Evolutionary conservation across 2,888 invertebrate species (phyloP).

Genomic region (Nemurella pictetii): DNA sequence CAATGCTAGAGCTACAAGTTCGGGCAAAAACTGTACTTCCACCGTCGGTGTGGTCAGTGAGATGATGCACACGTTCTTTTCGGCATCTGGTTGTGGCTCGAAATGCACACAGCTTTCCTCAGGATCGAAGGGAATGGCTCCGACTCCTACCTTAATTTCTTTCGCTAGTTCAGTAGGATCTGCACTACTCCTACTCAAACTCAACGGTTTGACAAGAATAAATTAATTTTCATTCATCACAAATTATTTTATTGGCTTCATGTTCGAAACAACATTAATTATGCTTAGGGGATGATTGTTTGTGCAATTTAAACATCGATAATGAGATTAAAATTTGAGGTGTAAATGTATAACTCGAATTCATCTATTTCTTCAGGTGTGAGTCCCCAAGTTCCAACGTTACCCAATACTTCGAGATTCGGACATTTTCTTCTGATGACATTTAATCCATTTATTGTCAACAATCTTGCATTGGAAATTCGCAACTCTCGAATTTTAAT

Average conservation of each 20-base stretch:
- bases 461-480: conserved; percentile 2
- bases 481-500: background rate
- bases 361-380: conserved; percentile 69
- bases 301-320: conserved; percentile 48
- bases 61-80: background rate
- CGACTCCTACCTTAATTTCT: background rate
- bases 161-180: background rate
- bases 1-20: conserved; percentile 5
- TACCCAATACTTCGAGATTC: conserved; percentile 65
- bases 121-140: background rate
- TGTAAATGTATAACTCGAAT: conserved; percentile 64
- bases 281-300: conserved; percentile 46
- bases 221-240: too few species aligned
- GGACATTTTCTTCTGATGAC: conserved; percentile 61
- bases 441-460: background rate
- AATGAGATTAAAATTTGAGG: conserved; percentile 67
- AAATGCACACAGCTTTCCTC: background rate
- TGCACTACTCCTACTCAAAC: background rate
- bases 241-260: background rate
- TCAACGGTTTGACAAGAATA: background rate
- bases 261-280: conserved; percentile 45
- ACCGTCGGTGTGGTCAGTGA: background rate
- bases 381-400: conserved; percentile 69
- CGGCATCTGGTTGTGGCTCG: background rate
- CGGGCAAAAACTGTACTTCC: background rate